Evolutionary conservation across 2,888 invertebrate species (phyloP), one percentile per base, ranked within the genome.

Genomic region (Coenonympha glycerion): DNA sequence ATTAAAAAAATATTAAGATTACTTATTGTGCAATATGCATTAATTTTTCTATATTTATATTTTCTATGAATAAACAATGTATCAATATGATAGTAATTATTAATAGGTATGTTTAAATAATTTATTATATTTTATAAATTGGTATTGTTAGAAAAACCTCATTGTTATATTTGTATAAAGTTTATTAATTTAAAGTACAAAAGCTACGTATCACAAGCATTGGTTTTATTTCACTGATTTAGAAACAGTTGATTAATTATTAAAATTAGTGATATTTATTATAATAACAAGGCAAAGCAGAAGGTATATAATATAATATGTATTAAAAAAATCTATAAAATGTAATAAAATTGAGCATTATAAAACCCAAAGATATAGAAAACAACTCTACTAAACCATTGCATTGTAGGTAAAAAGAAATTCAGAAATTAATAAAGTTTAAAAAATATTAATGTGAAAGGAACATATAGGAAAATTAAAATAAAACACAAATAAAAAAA

Each of bases 401-500:
- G n/a, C n/a, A n/a, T n/a, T n/a, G n/a, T n/a, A n/a, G n/a, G n/a
- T n/a, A n/a, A n/a, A n/a, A n/a, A n/a, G n/a, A n/a, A n/a, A n/a
- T n/a, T n/a, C n/a, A n/a, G n/a, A n/a, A n/a, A n/a, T n/a, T n/a
- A 47, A 1, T 6, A 36, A 30, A 24, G 8, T 24, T 2, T 2
- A 8, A 11, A 8, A 50, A 21, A 47, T 16, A 56, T 42, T 53
- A 51, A 46, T 49, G 15, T 33, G 8, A 56, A 49, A 26, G 22
- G 45, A 61, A 54, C 22, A 19, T 60, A 51, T 58, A 66, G 65
- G 60, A 56, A 60, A 59, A 66, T 59, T 47, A 64, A 79, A 84
- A 80, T 78, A 73, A 84, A 83, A 81, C 71, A 47, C 72, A 78
- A 79, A 76, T 66, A 63, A 80, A 79, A 76, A 81, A 78, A 79